These are phyloP conservation scores for Rattus rattus DNA, from an alignment of 2,113 vertebrate genomes.

Conservation along the genomic window DNA sequence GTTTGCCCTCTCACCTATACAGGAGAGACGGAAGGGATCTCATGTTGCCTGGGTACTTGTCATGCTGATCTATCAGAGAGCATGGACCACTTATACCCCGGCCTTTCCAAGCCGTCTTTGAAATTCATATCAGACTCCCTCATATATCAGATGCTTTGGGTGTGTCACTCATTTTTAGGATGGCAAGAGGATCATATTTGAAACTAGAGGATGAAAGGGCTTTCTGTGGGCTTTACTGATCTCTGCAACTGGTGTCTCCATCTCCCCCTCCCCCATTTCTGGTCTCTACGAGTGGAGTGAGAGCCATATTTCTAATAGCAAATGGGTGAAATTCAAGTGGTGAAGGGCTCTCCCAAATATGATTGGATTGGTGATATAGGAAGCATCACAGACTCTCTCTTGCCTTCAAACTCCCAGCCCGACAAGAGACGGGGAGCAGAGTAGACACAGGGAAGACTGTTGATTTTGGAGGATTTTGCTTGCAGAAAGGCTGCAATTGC, in stretches of 20 bases:
- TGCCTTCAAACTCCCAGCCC: no score
- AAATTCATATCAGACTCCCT: background rate
- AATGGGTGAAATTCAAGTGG: background rate
- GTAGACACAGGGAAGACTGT: background rate
- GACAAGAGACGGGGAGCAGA: background rate
- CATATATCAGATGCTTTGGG: background rate
- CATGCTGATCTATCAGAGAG: background rate
- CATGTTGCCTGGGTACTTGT: background rate
- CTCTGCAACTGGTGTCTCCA: background rate
- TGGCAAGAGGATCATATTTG: background rate
- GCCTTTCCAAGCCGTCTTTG: background rate
- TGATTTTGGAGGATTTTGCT: background rate
- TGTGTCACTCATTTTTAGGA: background rate
- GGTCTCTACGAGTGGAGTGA: background rate
- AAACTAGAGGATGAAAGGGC: background rate
- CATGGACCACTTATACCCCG: background rate
- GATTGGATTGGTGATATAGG: background rate
- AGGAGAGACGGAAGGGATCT: background rate
- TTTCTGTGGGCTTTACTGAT: background rate
- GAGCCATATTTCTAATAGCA: no score
- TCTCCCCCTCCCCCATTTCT: background rate
- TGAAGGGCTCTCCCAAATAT: background rate
- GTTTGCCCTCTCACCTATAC: background rate
- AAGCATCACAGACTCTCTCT: background rate
- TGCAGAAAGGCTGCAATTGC: conserved; percentile 34